Percentiles rank a stretch among this genome's conserved stretches.
Conservation (phyloP, 1,140 invertebrate genomes). For the Meteorus sp. region DNA sequence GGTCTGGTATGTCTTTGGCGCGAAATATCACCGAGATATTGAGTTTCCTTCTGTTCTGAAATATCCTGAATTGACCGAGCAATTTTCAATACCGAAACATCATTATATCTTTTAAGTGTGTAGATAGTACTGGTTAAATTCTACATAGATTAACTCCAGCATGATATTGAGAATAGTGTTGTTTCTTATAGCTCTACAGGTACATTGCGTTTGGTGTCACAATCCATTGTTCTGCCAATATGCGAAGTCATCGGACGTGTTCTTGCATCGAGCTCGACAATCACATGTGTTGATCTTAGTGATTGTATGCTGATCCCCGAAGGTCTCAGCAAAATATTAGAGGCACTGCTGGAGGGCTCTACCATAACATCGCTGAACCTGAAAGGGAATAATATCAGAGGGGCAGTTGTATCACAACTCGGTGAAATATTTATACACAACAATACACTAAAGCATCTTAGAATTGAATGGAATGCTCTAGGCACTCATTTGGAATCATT, state of each 20-base stretch:
- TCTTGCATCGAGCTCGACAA: slow-evolving; percentile 44
- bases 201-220: slow-evolving; percentile 37
- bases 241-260: slow-evolving; percentile 47
- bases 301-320: slow-evolving; percentile 50
- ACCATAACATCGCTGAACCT: slow-evolving; percentile 45
- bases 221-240: slow-evolving; percentile 45
- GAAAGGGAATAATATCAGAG: slow-evolving; percentile 54
- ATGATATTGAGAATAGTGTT: background rate
- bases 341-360: slow-evolving; percentile 47
- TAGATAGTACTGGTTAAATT: background rate
- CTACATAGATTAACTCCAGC: background rate
- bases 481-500: slow-evolving; percentile 47
- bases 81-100: no score
- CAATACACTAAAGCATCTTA: slow-evolving; percentile 44
- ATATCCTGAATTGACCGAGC: no score
- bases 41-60: no score
- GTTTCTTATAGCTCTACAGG: slow-evolving; percentile 40
- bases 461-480: slow-evolving; percentile 54
- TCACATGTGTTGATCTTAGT: slow-evolving; percentile 41
- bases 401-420: slow-evolving; percentile 40
- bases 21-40: background rate
- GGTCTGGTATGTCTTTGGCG: no score
- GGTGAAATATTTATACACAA: slow-evolving; percentile 48
- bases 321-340: slow-evolving; percentile 40
- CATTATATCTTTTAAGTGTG: background rate